Evolutionary conservation across 2,888 invertebrate species (phyloP), one percentile per base, ranked within the genome.

Genomic region (Mamestra brassicae): DNA sequence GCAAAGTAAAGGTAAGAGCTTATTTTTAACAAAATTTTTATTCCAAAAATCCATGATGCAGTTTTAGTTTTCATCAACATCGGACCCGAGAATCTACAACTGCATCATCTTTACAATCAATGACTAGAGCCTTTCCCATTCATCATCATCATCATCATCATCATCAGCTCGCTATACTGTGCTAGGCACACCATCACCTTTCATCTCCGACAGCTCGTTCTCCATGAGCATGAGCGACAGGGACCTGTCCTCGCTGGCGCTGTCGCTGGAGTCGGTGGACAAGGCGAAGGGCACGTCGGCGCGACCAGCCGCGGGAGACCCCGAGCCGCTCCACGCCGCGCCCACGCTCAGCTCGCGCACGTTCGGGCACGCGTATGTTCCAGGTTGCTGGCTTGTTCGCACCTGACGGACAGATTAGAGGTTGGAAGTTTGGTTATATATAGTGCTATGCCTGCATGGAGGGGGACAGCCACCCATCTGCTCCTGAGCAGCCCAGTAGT

Each of bases 241-340:
- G 94, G 98, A 98, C 92, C 98, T 97, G 94, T 98, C 75, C 2
- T 75, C 98, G 93, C 98, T 99, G 94, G 98, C 99, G 92, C 98
- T 98, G 95, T 99, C 99, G 76, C 99, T 99, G 78, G 98, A 98
- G 95, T 99, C 99, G 8, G 99, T 98, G 58, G 99, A 99, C 78
- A 99, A 97, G 42, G 98, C 98, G 94, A 99, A 99, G 93, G 98
- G 98, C 64, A 88, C 88, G 58, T 76, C 80, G 8, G 67, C 2
- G 6, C 70, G 96, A 8, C n/a, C 98, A 97, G 92, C 98, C 97
- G 93, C 98, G 98, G 95, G 77, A 6, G 98, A 98, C 94, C 98
- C 98, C 94, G 98, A 98, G 63, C 98, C 89, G 93, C 91, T 96
- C 96, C 91, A 97, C 91, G 90, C 96, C 81, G 90, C 93, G 87